Evolutionary conservation across 2,113 vertebrate species (phyloP).

Genomic region (Pelodiscus sinensis): DNA sequence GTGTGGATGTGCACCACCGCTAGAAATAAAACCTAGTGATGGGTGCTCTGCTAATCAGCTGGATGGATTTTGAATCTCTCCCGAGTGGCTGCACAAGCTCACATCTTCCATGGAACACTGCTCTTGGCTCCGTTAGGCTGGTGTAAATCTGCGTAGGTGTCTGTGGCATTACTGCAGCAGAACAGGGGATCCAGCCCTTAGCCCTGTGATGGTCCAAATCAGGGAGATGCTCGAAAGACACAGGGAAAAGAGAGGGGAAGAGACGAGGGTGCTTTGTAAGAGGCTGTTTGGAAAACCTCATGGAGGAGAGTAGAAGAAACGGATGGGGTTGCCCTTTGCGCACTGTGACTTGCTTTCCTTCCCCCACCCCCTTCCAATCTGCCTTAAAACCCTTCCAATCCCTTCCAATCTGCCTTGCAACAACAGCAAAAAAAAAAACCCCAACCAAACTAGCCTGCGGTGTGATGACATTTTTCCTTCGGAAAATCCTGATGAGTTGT

Average conservation of each 20-base stretch:
- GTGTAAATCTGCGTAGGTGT: background rate
- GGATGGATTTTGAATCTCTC: no score
- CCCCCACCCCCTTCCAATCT: background rate
- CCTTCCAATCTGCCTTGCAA: background rate
- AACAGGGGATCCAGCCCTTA: background rate
- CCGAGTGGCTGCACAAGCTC: no score
- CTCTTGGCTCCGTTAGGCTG: background rate
- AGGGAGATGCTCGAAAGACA: no score
- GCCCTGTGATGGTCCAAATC: no score
- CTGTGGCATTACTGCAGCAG: background rate
- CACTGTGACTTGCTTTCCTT: background rate
- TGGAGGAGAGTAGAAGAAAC: background rate
- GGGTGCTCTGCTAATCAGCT: no score
- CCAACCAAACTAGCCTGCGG: background rate
- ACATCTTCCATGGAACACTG: no score
- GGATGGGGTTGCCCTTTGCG: background rate
- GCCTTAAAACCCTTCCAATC: accelerated
- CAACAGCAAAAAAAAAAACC: background rate
- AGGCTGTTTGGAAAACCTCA: background rate
- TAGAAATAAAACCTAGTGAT: no score
- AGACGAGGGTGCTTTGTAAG: no score
- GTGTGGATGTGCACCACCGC: no score
- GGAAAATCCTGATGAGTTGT: background rate
- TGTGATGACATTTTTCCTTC: background rate
- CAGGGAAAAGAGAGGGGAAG: no score